Base-by-base conservation (phyloP, 2,888 invertebrate species). In the Drosophila birchii region DNA sequence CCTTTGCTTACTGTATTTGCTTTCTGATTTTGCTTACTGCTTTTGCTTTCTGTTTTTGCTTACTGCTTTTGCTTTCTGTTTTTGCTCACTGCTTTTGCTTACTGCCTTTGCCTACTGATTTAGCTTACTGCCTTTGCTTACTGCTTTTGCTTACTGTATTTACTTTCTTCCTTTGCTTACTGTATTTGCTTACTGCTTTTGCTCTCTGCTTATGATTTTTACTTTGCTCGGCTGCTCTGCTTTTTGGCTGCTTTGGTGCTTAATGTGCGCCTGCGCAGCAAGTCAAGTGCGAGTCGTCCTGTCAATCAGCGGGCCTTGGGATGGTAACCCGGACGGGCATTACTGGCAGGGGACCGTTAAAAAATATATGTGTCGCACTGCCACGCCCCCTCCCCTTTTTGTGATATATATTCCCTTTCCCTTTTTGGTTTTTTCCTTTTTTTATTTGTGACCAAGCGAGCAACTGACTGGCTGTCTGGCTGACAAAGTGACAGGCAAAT, bases 401-500 rank as follows among this genome's bases (percentile, higher is more conserved):
- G 9, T 36, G 51, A 34, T 20, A 36, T 5, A 51, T 20, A 51
- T 51, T 36, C 58, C 58, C 55, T 20, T 38, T 38, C 45, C 11
- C 16, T 4, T 14, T 11, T 45, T n/a, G 4, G 23, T 43, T 26
- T 29, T 39, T 39, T 36, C 26, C 26, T 12, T 18, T 14, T 14
- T 32, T 47, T 47, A n/a, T n/a, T 49, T 47, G 47, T 47, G n/a
- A 47, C 41, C 18, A 6, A 43, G 12, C 14, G 14, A 43, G 8
- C 44, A 12, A 26, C 49, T 49, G 47, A 32, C 51, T 47, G 45
- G 38, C 59, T 51, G 51, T 34, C 51, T 51, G 51, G 51, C 34
- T 84, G 84, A 86, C 84, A 78, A 79, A 80, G 69, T 85, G 84
- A 85, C 84, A 81, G 86, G 78, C 80, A 81, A 86, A 84, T 86